A percentile compares a stretch with the other conserved stretches of the same genome.
Evolutionary conservation across 2,888 invertebrate species (phyloP).

Genomic region (Sinhomidia bicolor): DNA sequence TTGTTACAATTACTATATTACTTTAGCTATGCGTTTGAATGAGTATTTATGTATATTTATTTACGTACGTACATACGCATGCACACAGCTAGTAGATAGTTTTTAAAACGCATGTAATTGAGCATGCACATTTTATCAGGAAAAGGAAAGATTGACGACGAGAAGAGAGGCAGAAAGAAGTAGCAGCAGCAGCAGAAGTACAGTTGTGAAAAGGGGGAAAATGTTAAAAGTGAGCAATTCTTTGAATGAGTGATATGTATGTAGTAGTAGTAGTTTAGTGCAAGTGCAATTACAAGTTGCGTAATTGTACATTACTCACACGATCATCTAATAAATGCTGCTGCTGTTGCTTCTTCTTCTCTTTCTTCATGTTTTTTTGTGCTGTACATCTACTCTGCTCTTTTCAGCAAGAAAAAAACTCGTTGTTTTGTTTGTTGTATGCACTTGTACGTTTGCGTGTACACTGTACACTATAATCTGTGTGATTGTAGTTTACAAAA

Average conservation of each 20-base stretch:
- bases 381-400: background rate
- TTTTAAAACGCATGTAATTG: constrained; percentile 60
- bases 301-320: constrained; percentile 52
- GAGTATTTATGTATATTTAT: background rate
- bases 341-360: background rate
- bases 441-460: constrained; percentile 14
- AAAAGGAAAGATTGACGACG: constrained; percentile 29
- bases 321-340: constrained; percentile 43
- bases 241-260: constrained; percentile 32
- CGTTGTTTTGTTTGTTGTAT: background rate
- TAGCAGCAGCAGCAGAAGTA: background rate
- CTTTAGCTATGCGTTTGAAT: background rate
- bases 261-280: constrained; percentile 15
- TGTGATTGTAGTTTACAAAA: constrained; percentile 52
- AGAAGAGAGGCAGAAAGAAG: constrained; percentile 1
- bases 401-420: constrained; percentile 25
- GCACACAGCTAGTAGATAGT: background rate
- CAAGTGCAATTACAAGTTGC: constrained; percentile 55
- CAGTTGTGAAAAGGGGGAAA: constrained; percentile 9
- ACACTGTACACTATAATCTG: constrained; percentile 10
- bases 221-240: constrained; percentile 30
- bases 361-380: background rate
- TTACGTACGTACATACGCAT: background rate
- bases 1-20: constrained; percentile 27
- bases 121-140: constrained; percentile 65